Base-by-base conservation (phyloP, 2,888 invertebrate species). In the Prosapia bicincta region DNA sequence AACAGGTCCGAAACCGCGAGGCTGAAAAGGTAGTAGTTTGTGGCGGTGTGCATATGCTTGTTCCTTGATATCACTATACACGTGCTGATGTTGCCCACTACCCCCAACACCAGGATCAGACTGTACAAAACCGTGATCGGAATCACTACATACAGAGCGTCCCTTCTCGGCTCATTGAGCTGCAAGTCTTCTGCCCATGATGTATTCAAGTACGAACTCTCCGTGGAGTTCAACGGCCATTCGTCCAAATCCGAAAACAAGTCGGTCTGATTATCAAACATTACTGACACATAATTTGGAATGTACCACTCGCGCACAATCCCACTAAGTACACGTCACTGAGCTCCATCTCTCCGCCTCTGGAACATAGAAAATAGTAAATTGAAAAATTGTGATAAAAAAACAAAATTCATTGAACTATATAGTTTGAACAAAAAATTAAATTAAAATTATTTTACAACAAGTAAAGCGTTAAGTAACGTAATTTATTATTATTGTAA, bases 1-100 rank as follows among this genome's bases (percentile, higher is more conserved):
- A 93, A 85, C n/a, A 94, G 85, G 84, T 94, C 94, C 1, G 93
- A 93, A 15, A 93, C 88, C 0, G 94, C 93, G 78, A 93, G 85
- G 82, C 92, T 93, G 86, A 94, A 93, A 43, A 94, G 87, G 83
- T 94, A 94, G 83, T 92, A 94, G 85, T 94, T 94, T 5, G 94
- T 94, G 0, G 93, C 92, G 0, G 93, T 94, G 84, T 93, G 93
- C 94, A 94, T 94, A 78, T 92, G 91, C 75, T 90, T 88, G 83
- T 93, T 94, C 71, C 89, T 86, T 0, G 90, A 88, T 54, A 94
- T 93, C 5, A 94, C 93, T 9, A 93, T 87, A 83, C 94, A 94
- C 0, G 93, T 94, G 83, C 91, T 90, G 69, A 92, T 87, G 83
- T 94, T 94, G 0, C 94, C 94, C 20, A 93, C 84, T 24, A 93